Percentiles rank a stretch among this genome's conserved stretches.
These are phyloP conservation scores for Cepphus grylle DNA, from an alignment of 2,113 vertebrate species.

Conservation along the genomic window DNA sequence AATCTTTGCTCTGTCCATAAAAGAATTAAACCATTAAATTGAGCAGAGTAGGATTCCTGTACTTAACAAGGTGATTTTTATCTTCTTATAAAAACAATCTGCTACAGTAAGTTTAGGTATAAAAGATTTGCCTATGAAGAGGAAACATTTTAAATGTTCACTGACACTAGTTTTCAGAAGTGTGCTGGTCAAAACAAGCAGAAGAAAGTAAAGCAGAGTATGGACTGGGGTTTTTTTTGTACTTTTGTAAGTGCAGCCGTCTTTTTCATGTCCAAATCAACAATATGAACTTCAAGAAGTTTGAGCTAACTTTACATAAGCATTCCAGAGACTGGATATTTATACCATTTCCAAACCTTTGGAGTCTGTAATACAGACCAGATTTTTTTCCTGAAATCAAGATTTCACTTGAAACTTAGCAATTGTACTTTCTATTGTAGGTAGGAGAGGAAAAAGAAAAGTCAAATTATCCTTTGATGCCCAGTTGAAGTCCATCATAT, in stretches of 20 bases:
- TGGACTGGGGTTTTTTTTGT: background rate
- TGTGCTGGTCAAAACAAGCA: background rate
- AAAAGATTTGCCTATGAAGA: background rate
- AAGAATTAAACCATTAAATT: background rate
- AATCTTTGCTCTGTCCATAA: background rate
- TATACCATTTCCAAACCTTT: background rate
- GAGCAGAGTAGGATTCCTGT: background rate
- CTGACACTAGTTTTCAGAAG: background rate
- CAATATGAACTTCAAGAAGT: background rate
- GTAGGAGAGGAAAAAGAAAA: background rate
- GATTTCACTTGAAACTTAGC: background rate
- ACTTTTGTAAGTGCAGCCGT: background rate
- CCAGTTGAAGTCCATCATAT: background rate
- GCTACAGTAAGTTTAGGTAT: background rate
- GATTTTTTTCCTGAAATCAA: background rate
- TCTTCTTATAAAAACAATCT: background rate
- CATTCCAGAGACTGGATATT: background rate
- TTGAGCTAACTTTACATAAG: background rate
- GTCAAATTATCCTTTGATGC: background rate
- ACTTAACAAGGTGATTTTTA: background rate
- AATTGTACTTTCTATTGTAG: background rate
- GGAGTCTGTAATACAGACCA: background rate
- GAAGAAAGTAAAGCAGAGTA: background rate
- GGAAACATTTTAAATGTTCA: background rate
- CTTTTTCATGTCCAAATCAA: background rate